Evolutionary conservation across 2,113 vertebrate genomes (phyloP).

Genomic region (Prionailurus bengalensis): DNA sequence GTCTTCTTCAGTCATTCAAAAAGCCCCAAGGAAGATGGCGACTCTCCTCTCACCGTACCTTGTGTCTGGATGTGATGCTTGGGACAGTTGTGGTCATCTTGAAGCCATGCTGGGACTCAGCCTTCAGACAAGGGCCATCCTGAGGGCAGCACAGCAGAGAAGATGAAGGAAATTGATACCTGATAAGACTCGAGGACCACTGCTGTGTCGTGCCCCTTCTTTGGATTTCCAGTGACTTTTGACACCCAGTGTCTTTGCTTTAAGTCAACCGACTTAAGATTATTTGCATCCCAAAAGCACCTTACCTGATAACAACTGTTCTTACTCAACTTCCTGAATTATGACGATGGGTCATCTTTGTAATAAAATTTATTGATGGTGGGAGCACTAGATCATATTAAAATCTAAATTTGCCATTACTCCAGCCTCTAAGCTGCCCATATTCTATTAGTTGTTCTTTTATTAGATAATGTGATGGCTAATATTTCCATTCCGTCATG

Average conservation of each 20-base stretch:
- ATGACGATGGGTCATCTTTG: not conserved
- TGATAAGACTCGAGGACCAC: not conserved
- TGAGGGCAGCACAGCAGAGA: not conserved
- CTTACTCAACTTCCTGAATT: not conserved
- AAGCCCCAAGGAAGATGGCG: not conserved
- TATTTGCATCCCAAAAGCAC: not conserved
- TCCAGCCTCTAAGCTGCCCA: not conserved
- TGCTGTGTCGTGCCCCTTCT: not conserved
- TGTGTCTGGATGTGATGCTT: not conserved
- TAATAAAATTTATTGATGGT: not conserved
- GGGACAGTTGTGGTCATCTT: not conserved
- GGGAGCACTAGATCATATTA: not conserved
- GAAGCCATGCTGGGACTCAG: not conserved
- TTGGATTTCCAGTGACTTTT: not conserved
- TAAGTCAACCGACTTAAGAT: not conserved
- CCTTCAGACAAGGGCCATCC: not conserved
- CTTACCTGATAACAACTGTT: not conserved
- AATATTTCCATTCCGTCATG: not conserved
- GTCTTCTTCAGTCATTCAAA: not conserved
- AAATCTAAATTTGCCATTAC: not conserved
- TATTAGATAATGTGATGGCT: not conserved
- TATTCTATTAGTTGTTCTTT: not conserved
- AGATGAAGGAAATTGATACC: not conserved
- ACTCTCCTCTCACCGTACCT: not conserved
- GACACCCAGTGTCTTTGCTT: not conserved